phyloP scores from a whole-genome alignment of 2,797 vertebrate species.

The Antrozous pallidus region DNA sequence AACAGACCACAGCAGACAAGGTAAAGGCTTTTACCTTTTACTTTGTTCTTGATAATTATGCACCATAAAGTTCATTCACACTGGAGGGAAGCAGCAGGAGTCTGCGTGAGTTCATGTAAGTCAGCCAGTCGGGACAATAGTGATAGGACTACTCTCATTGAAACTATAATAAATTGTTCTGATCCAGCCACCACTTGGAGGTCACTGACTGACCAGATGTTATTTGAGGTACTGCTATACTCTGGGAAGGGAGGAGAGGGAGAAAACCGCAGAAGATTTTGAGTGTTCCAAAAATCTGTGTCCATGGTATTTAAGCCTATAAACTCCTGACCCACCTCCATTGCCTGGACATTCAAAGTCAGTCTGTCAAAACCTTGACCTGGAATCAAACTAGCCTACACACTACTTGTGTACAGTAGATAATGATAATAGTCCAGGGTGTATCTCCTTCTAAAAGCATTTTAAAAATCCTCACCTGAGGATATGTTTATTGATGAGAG shows the following conservation, averaged over 20 bases:
- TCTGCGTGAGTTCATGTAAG: neutral
- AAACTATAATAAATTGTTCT: neutral
- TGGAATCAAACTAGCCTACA: conserved; percentile 17
- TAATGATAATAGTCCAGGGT: neutral
- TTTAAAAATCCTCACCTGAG: neutral
- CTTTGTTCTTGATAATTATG: conserved; percentile 1
- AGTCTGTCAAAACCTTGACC: neutral
- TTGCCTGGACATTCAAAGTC: neutral
- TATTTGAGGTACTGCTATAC: neutral
- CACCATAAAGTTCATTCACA: conserved; percentile 37
- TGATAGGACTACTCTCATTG: neutral
- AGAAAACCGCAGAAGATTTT: neutral
- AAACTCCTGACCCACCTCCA: neutral
- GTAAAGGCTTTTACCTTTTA: conserved; percentile 18
- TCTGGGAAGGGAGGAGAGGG: neutral
- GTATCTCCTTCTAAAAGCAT: neutral
- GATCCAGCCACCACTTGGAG: conserved; percentile 5
- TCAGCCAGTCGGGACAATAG: neutral
- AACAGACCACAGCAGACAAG: neutral
- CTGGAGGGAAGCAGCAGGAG: neutral
- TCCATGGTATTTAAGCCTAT: neutral
- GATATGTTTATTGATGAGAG: neutral
- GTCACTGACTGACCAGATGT: neutral
- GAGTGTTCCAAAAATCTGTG: neutral
- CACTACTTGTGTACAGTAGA: neutral